Base-by-base conservation (phyloP, 2,888 invertebrate species). In the Druceiella hillmani region DNA sequence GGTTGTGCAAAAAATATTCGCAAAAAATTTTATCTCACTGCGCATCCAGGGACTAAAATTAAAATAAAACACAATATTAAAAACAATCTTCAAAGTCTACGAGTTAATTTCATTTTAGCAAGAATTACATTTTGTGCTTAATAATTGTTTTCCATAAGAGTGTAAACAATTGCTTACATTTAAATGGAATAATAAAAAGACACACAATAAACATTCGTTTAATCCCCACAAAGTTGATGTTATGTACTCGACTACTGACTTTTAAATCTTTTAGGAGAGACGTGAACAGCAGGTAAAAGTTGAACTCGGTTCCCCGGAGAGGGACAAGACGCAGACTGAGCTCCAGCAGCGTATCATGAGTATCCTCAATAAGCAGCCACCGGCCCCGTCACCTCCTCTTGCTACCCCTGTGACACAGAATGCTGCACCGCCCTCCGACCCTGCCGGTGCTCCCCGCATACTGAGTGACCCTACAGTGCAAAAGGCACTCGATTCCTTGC, bases 271-370 rank as follows among this genome's bases (percentile, higher is more conserved):
- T 20, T 75, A 85, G 66, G 83, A 87, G 48, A 78, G 83, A 41
- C 75, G 82, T 20, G 83, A 86, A 48, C 65, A 81, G 29, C 88
- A 88, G 62, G 68, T 81, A 0, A 83, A 85, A 58, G 65, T 80
- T 30, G 89, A 90, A 60, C 58, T 86, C 10, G 82, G 84, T 0
- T 60, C 67, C 1, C 51, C 64, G 0, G 56, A 67, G 3, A 56
- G 60, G 15, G 66, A 53, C 45, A 78, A 66, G 46, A 78, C 80
- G 31, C 80, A 85, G 58, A 78, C 74, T 0, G 84, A 85, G 48
- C 63, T 88, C 0, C 87, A 88, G 53, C 83, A 80, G 51, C 76
- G 87, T 47, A 89, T 89, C 49, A 64, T 89, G 48, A 87, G 78
- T 57, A 86, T 88, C 47, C 61, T 88, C 42, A 85, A 85, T 59